Evolutionary conservation across 1,140 invertebrate species (phyloP).

Genomic region (Anoplophora glabripennis): DNA sequence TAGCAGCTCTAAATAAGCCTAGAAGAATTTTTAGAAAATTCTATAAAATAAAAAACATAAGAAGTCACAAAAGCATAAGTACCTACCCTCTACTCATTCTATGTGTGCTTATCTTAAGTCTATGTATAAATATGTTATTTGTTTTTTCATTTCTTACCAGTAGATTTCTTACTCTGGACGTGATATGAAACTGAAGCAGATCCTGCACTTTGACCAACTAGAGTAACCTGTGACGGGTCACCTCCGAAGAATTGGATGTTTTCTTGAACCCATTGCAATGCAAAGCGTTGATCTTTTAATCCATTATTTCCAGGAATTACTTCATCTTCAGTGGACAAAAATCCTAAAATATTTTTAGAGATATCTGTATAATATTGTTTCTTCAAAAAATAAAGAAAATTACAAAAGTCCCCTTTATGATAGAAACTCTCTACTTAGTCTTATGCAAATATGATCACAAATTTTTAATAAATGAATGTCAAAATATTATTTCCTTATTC

Average conservation of each 20-base stretch:
- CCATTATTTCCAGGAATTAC: slow-evolving; percentile 27
- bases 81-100: neutral
- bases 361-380: no score
- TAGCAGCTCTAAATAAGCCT: slow-evolving; percentile 12
- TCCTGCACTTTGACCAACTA: slow-evolving; percentile 27
- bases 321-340: slow-evolving; percentile 22
- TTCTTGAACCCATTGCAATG: slow-evolving; percentile 21
- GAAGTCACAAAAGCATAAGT: neutral
- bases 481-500: no score
- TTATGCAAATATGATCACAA: no score
- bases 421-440: no score
- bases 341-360: slow-evolving; percentile 12
- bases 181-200: slow-evolving; percentile 28
- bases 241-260: slow-evolving; percentile 26
- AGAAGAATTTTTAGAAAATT: neutral
- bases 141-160: slow-evolving; percentile 3
- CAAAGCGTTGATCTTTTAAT: slow-evolving; percentile 26
- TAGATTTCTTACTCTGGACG: slow-evolving; percentile 7
- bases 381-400: no score
- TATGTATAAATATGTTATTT: neutral
- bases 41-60: neutral
- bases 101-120: neutral
- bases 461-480: no score
- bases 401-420: no score
- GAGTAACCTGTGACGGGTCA: slow-evolving; percentile 16